Evolutionary conservation across 2,113 vertebrate species (phyloP), one percentile per base, ranked within the genome.

Genomic region (Myxocyprinus asiaticus): DNA sequence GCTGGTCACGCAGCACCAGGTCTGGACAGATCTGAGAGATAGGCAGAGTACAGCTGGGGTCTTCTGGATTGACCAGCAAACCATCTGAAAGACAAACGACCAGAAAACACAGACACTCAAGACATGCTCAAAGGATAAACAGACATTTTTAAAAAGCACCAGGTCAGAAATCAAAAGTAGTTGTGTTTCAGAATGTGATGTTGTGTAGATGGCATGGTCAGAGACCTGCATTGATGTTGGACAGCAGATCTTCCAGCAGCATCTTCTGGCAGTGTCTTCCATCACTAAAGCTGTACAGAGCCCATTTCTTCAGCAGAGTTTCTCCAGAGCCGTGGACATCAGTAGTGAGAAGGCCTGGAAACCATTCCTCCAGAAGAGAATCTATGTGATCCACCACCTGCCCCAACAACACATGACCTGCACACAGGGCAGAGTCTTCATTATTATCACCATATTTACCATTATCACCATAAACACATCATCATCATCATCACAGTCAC

Each of bases 291-390:
- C 97, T 98, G 89, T 95, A 98, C 7, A 97, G 83, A 12, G 92
- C 98, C 97, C 97, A 99, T 82, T 94, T 98, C 91, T 99, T 98
- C 84, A 99, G 87, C 69, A 99, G 90, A 1, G 95, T 94, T 89
- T 96, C 97, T 3, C 97, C 96, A 82, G 94, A 95, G 58, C 96
- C 97, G 80, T 94, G 96, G 61, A 98, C 88, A 88, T 99, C 97
- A 1, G 95, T 96, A 88, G 95, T 95, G 74, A 99, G 87, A 58
- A 99, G 89, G 17, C 95, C 95, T 0, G 97, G 95, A 87, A 97
- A 99, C 97, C 98, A 99, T 71, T 99, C 98, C 88, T 99, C 98
- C 92, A 98, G 93, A 59, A 99, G 90, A 66, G 97, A 98, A 92
- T 99, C 97, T 42, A 97, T 93, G 82, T 98, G 98, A 88, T 99